These are phyloP conservation scores for Hydrotaea diabolus DNA, from an alignment of 2,888 invertebrate genomes.

Conservation along the genomic window DNA sequence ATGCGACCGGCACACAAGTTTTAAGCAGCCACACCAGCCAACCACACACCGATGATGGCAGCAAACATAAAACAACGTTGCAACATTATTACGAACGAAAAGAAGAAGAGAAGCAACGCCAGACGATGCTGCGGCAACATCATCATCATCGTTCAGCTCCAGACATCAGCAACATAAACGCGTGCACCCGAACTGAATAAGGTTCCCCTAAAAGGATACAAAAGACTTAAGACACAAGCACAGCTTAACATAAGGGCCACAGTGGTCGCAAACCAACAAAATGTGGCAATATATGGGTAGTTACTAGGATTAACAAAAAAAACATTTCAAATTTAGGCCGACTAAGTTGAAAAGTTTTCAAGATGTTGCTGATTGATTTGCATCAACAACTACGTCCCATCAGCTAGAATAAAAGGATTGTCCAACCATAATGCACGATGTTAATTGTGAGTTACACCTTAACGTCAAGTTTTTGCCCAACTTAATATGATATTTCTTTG, in stretches of 20 bases:
- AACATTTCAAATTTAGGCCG: too few species aligned
- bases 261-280: not conserved
- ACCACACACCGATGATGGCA: too few species aligned
- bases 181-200: constrained; percentile 44
- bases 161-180: not conserved
- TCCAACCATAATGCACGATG: too few species aligned
- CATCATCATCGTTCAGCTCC: constrained; percentile 23
- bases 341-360: too few species aligned
- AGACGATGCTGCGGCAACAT: constrained; percentile 29
- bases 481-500: too few species aligned
- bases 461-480: too few species aligned
- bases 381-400: too few species aligned
- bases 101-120: constrained; percentile 1
- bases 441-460: too few species aligned
- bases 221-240: constrained; percentile 48
- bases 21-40: not conserved
- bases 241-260: not conserved
- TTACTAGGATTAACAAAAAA: too few species aligned
- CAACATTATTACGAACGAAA: constrained; percentile 57
- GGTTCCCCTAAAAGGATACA: constrained; percentile 47
- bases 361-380: too few species aligned
- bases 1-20: constrained; percentile 67
- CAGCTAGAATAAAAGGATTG: too few species aligned
- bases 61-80: constrained; percentile 30
- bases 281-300: too few species aligned